Evolutionary conservation across 2,888 invertebrate genomes (phyloP).

Genomic region (Drosophila cognata): DNA sequence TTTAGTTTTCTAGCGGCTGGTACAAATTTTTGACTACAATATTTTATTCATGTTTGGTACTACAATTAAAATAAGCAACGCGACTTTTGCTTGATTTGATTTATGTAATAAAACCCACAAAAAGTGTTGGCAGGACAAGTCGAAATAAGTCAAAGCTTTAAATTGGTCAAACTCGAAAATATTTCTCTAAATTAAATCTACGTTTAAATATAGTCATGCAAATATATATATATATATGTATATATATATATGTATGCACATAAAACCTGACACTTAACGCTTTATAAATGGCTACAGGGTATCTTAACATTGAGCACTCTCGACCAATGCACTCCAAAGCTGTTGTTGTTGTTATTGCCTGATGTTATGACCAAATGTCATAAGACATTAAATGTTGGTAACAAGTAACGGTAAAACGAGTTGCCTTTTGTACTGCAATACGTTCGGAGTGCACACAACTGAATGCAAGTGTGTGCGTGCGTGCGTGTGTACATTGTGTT

Average conservation of each 20-base stretch:
- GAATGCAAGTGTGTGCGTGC: constrained; percentile 1
- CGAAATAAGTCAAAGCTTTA: too few relatives aligned
- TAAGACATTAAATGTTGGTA: constrained; percentile 66
- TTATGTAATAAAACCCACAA: too few relatives aligned
- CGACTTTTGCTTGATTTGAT: too few relatives aligned
- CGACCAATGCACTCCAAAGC: not conserved
- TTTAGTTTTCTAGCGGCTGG: fast-evolving
- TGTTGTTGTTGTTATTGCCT: constrained; percentile 24
- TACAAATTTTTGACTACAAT: not conserved
- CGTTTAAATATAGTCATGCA: too few relatives aligned
- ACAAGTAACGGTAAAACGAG: constrained; percentile 37
- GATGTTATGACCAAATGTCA: constrained; percentile 67
- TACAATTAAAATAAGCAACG: too few relatives aligned
- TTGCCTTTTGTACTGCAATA: constrained; percentile 30
- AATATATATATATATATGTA: too few relatives aligned
- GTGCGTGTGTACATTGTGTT: constrained; percentile 15
- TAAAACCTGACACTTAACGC: not conserved
- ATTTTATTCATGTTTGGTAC: too few relatives aligned
- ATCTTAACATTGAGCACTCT: not conserved
- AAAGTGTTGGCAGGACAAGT: too few relatives aligned
- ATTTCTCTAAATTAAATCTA: too few relatives aligned
- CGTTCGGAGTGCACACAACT: not conserved
- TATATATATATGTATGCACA: not conserved
- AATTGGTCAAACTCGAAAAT: too few relatives aligned
- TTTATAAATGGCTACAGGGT: not conserved